Evolutionary conservation across 2,113 vertebrate genomes (phyloP), one percentile per base, ranked within the genome.

Genomic region (Eulemur macaco): DNA sequence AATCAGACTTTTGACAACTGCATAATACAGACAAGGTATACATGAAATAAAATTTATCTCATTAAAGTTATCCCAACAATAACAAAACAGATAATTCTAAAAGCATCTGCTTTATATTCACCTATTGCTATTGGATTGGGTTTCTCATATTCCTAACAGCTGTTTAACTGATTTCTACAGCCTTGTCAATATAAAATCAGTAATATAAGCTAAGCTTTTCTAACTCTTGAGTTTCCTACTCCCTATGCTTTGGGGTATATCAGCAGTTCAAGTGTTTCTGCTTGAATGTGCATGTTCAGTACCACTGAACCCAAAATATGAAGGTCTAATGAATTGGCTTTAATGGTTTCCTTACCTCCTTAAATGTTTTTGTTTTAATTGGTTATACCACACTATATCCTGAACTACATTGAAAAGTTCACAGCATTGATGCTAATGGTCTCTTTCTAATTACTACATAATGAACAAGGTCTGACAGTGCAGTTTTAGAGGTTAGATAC

Each of bases 361-460:
- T 98, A 98, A 99, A 98, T 98, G 98, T 97, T 98, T 99, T 98
- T 98, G 94, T 98, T 99, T 98, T 99, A 99, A 99, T 99, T 99
- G 98, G 97, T 86, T 98, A 94, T 98, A 98, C 98, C 96, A 98
- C 94, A 97, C 96, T 98, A 73, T 98, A 97, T 98, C 97, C 96
- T 98, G 98, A 98, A 98, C 98, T 98, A 98, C 97, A 98, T 50
- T 96, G 96, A 98, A 98, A 99, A 98, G 98, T 99, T 98, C 98
- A 98, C n/a, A 97, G 96, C 97, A 97, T 98, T 97, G 96, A 98
- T 98, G 97, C 96, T 98, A 99, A 99, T 99, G 96, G 97, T 97
- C 97, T 96, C 97, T 98, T 98, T 98, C 96, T 99, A 98, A 99
- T 98, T 98, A 98, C 97, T 97, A 93, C 97, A 82, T 98, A 98